Base-by-base conservation (phyloP, 1,140 invertebrate genomes). In the Calliphora vicina region DNA sequence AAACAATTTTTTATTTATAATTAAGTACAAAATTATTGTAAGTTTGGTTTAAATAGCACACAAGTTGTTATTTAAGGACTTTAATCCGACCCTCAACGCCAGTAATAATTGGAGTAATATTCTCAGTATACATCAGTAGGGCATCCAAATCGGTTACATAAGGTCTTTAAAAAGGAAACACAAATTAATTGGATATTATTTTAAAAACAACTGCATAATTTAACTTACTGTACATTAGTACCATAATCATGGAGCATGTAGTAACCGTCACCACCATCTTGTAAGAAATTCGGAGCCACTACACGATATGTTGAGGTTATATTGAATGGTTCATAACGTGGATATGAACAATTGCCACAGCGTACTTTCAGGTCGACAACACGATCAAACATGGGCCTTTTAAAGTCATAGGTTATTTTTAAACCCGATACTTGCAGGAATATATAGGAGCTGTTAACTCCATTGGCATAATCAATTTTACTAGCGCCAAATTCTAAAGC, bases 261-360 rank as follows among this genome's bases (percentile, higher is more conserved):
- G 85, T 89, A 93, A 0, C 93, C 94, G 85, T 96, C 95, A 17
- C 95, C 95, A 10, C 95, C 95, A 1, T 91, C 88, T 1, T 93
- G 91, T 10, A 96, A 88, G 86, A 94, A 96, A 80, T 92, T 92
- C 45, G 92, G 91, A 35, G 94, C 91, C 3, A 93, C 90, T 1
- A 96, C 87, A 13, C 92, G 91, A 88, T 96, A 96, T 45, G 91
- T 91, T 82, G 91, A 86, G 10, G 92, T 86, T 1, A 85, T 23
- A 45, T 92, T 88, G 15, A 94, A 86, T 0, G 92, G 87, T 84
- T 92, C 90, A 86, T 93, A 96, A 1, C 85, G 87, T 9, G 96
- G 96, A 26, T 94, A 90, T 9, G 91, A 89, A 88, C 96, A 96
- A 3, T 92, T 88, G 6, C 92, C 89, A 86, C 96, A 96, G 20